A percentile compares a stretch with the other conserved stretches of the same genome.
Conservation (phyloP, 1,140 invertebrate species). For the Drosophila pruinosa region DNA sequence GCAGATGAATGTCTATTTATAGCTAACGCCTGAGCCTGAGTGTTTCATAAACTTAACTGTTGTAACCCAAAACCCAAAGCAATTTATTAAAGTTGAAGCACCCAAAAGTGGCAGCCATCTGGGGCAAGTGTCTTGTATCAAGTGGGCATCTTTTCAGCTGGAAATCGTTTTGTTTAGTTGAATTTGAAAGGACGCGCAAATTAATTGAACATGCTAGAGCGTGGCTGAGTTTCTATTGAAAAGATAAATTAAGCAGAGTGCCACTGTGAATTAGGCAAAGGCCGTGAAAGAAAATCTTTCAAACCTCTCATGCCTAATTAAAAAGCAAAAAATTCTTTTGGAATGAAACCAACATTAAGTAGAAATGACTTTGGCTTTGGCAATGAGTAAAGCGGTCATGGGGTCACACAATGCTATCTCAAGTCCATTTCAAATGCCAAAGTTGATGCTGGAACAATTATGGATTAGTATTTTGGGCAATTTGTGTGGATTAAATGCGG, state of each 20-base stretch:
- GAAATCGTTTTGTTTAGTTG: conserved; percentile 21
- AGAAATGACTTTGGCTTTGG: background rate
- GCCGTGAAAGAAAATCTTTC: conserved; percentile 19
- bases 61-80: conserved; percentile 45
- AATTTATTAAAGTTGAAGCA: conserved; percentile 44
- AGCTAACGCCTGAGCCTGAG: conserved; percentile 6
- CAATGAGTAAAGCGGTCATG: background rate
- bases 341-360: conserved; percentile 18
- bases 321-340: conserved; percentile 24
- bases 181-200: conserved; percentile 32
- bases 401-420: conserved; percentile 4
- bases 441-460: conserved; percentile 37
- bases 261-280: conserved; percentile 3
- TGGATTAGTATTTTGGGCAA: conserved; percentile 34
- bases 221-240: conserved; percentile 6
- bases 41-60: conserved; percentile 15
- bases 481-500: conserved; percentile 15
- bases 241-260: conserved; percentile 59
- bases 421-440: conserved; percentile 24
- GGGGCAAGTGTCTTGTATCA: background rate
- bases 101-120: background rate
- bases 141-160: conserved; percentile 5
- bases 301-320: conserved; percentile 66
- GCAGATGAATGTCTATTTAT: conserved; percentile 37
- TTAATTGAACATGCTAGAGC: conserved; percentile 50